Evolutionary conservation across 2,888 invertebrate genomes (phyloP), one percentile per base, ranked within the genome.

Genomic region (Urechis unicinctus): DNA sequence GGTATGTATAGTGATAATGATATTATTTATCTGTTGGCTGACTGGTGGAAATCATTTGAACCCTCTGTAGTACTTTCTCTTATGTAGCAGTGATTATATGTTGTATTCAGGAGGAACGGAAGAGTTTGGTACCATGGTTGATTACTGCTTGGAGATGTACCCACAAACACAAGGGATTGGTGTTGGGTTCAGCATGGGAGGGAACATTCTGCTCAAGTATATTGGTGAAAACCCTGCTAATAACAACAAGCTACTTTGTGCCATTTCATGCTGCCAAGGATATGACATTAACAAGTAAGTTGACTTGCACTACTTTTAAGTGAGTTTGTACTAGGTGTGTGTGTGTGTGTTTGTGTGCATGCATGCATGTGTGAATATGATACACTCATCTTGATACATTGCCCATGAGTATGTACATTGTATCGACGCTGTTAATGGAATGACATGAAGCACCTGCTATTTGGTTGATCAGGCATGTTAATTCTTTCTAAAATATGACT

Each of bases 161-260:
- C 86, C 89, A 2, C 82, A 83, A 63, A 87, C 89, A 43, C 85
- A 85, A 74, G 82, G 93, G 45, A 58, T 94, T 61, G 85, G 88
- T 65, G 86, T 93, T 57, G 95, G 95, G 52, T 95, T 93, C 79
- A 92, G 92, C 79, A 84, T 95, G 75, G 95, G 95, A 46, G 95
- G 90, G 26, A 95, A 95, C 81, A 81, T 94, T 61, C 85, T 94
- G 45, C 87, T 91, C n/a, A 92, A 92, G 78, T 95, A 92, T 75
- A 82, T 94, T 75, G 92, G 93, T 41, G 91, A 93, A 79, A 75
- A 75, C 41, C 83, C 84, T 22, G 60, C 53, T 24, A 65, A 71
- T 50, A 67, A 71, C 55, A 53, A 62, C 3, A 63, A 68, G 9
- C 86, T 94, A 56, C 86, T 93, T 67, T 91, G 91, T 52, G 94